Evolutionary conservation across 1,140 invertebrate genomes (phyloP), one percentile per base, ranked within the genome.

Genomic region (Bombyx mandarina): DNA sequence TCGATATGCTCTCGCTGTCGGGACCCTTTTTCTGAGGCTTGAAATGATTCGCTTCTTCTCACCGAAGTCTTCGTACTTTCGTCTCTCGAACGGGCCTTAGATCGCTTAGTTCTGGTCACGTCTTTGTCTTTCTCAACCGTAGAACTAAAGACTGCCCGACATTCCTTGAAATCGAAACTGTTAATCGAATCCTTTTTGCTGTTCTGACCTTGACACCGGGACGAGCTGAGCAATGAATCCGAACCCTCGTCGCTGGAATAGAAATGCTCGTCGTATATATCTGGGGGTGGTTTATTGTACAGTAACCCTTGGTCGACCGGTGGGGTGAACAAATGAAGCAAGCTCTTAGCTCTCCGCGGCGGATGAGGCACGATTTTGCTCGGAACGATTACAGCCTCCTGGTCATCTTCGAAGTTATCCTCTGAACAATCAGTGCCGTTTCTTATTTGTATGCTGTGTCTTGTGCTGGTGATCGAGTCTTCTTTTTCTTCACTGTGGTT

Each of bases 221-320:
- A 93, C 0, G 92, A 90, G 63, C 92, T 93, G 0, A 94, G 72
- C 8, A 93, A 77, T 0, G 92, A 93, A 75, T 94, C 93, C 2
- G 92, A 93, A 8, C 91, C 91, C 69, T 93, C 92, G 52, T 91
- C 91, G 35, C 89, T 90, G 0, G 89, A 90, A 70, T 88, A 90
- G 66, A 81, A 85, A n/a, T 82, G 81, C 5, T 92, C 92, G 51
- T 93, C 93, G 57, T 92, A 91, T 56, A 93, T 90, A 62, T 93
- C 90, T 5, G 26, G 26, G 60, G 89, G 90, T 4, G 91, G 88
- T 50, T 89, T 88, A 56, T 89, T 88, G 58, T 82, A 88, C 50
- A 88, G 59, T 8, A 88, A 63, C 49, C 81, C 86, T 70, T 84
- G 86, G 62, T 81, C 89, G 65, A 71, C 79, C 73, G 83, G 76